A percentile compares a stretch with the other conserved stretches of the same genome.
phyloP scores from a whole-genome alignment of 2,888 invertebrate species.

The Trichopria drosophilae region DNA sequence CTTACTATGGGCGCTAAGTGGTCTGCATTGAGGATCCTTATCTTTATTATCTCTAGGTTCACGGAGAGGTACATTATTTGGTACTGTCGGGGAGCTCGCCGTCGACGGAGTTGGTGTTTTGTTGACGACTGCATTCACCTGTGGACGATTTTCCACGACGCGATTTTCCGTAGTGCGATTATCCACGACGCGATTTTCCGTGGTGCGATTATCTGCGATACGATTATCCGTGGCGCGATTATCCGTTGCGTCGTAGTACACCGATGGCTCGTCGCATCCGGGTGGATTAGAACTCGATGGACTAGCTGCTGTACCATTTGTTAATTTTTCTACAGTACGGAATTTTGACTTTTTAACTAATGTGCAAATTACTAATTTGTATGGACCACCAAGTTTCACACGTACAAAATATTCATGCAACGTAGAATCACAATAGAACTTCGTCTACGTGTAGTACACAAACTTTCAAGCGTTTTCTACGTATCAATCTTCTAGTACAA shows the following conservation, averaged over 20 bases:
- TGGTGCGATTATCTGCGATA: no score
- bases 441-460: no score
- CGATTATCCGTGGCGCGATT: constrained; percentile 59
- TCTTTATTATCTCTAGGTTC: constrained; percentile 48
- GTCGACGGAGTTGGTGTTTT: constrained; percentile 42
- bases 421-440: no score
- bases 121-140: constrained; percentile 40
- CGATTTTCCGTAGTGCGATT: constrained; percentile 75
- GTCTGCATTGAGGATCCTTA: constrained; percentile 50
- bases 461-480: no score
- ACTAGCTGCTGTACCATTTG: constrained; percentile 54
- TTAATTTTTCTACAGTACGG: constrained; percentile 47
- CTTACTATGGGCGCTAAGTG: constrained; percentile 62
- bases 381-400: no score
- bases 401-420: no score
- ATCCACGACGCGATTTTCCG: no score
- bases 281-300: constrained; percentile 61
- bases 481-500: no score
- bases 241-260: constrained; percentile 81
- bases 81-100: constrained; percentile 39
- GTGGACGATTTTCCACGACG: constrained; percentile 39
- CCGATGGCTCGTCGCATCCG: constrained; percentile 74
- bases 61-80: constrained; percentile 40
- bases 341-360: not conserved
- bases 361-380: no score